phyloP scores from a whole-genome alignment of 2,113 vertebrate genomes.

The Leucopsar rothschildi region DNA sequence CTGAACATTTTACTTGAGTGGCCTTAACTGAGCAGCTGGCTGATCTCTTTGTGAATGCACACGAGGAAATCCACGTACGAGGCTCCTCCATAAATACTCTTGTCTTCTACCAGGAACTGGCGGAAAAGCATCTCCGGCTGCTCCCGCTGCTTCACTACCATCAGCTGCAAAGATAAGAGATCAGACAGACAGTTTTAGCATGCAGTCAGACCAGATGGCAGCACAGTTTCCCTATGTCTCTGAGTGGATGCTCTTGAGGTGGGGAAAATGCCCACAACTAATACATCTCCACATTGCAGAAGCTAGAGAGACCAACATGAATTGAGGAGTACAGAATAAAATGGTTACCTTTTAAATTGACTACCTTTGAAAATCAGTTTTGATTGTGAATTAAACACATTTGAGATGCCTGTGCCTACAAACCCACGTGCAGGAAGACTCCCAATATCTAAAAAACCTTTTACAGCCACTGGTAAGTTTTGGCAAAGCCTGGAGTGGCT shows the following conservation, averaged over 20 bases:
- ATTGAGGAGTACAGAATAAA: background rate
- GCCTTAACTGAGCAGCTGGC: slow-evolving; percentile 86
- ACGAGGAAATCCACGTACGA: slow-evolving; percentile 95
- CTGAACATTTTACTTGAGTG: background rate
- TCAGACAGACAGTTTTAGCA: background rate
- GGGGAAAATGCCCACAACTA: fast-evolving
- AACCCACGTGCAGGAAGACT: fast-evolving
- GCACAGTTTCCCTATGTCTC: background rate
- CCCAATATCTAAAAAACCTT: fast-evolving
- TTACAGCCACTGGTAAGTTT: fast-evolving
- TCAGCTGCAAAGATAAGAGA: slow-evolving; percentile 69
- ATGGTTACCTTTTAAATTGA: background rate
- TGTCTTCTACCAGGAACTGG: slow-evolving; percentile 92
- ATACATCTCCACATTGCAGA: background rate
- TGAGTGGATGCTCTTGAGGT: background rate
- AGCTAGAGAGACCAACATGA: background rate
- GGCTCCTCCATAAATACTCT: slow-evolving; percentile 84
- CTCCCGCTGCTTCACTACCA: slow-evolving; percentile 87
- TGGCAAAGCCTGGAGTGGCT: background rate
- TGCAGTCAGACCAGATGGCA: background rate
- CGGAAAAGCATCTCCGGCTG: slow-evolving; percentile 87
- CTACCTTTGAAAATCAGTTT: background rate
- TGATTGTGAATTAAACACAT: background rate
- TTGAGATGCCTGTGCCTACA: background rate
- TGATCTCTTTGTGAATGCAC: slow-evolving; percentile 89